Percentiles rank a stretch among this genome's conserved stretches.
Conservation (phyloP, 1,140 invertebrate species). For the Diabrotica undecimpunctata region DNA sequence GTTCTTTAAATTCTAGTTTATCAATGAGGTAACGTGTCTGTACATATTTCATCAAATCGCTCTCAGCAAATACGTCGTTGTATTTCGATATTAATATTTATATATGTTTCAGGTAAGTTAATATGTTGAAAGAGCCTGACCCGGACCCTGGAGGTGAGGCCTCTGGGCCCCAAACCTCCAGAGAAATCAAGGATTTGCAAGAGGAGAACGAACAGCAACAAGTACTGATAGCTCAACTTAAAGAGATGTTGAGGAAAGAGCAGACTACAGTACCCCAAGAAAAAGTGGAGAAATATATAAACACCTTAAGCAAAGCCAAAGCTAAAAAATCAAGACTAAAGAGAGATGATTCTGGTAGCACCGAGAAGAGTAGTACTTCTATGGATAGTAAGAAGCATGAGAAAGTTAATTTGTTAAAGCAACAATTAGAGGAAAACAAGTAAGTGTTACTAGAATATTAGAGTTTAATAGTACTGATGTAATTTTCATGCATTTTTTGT, state of each 20-base stretch:
- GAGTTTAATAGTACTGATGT: no score
- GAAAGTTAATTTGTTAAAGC: slow-evolving; percentile 50
- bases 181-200: slow-evolving; percentile 39
- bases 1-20: neutral
- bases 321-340: slow-evolving; percentile 38
- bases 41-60: no score
- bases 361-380: slow-evolving; percentile 15
- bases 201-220: slow-evolving; percentile 46
- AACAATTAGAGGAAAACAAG: slow-evolving; percentile 53
- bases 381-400: slow-evolving; percentile 47
- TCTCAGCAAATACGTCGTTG: no score
- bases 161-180: slow-evolving; percentile 13
- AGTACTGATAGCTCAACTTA: slow-evolving; percentile 43
- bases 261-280: slow-evolving; percentile 42
- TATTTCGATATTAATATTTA: neutral
- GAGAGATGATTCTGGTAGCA: slow-evolving; percentile 28
- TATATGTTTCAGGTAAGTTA: slow-evolving; percentile 14
- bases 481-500: no score
- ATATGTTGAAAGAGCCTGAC: slow-evolving; percentile 38
- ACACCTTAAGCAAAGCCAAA: slow-evolving; percentile 40
- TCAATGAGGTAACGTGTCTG: neutral
- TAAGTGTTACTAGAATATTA: no score
- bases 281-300: slow-evolving; percentile 46
- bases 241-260: slow-evolving; percentile 47
- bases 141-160: slow-evolving; percentile 40